Conservation (phyloP, 2,113 vertebrate species). For the Upupa epops region DNA sequence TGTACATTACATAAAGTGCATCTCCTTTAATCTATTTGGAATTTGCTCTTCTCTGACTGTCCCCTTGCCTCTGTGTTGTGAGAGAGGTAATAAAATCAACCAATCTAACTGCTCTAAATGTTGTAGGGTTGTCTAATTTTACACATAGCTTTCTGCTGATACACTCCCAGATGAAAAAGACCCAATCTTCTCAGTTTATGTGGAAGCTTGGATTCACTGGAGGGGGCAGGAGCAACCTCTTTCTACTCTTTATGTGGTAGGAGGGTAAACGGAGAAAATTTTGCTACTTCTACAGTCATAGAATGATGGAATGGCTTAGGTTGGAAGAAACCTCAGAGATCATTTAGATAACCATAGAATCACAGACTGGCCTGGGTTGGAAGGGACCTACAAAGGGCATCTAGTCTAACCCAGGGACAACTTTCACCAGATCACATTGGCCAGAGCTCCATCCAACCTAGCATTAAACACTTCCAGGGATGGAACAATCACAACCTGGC, state of each 20-base stretch:
- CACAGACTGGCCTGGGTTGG: no score
- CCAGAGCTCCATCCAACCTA: no score
- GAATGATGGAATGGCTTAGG: not conserved
- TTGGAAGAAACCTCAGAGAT: not conserved
- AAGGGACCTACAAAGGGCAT: no score
- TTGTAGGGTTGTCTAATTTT: not conserved
- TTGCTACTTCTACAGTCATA: not conserved
- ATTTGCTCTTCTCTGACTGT: not conserved
- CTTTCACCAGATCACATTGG: no score
- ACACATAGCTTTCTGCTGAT: not conserved
- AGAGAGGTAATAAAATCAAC: not conserved
- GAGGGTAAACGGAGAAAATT: not conserved
- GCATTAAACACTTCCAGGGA: no score
- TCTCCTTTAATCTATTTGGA: conserved; percentile 28
- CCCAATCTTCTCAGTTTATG: not conserved
- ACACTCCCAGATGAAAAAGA: not conserved
- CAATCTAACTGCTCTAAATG: not conserved
- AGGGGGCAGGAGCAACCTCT: not conserved
- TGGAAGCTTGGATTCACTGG: not conserved
- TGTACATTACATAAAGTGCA: not conserved
- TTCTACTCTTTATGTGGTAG: not conserved
- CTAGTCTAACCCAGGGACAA: no score
- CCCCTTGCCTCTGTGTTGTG: not conserved
- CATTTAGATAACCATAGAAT: not conserved
- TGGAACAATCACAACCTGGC: no score